Conservation (phyloP, 2,888 invertebrate species). For the Empis stercorea region DNA sequence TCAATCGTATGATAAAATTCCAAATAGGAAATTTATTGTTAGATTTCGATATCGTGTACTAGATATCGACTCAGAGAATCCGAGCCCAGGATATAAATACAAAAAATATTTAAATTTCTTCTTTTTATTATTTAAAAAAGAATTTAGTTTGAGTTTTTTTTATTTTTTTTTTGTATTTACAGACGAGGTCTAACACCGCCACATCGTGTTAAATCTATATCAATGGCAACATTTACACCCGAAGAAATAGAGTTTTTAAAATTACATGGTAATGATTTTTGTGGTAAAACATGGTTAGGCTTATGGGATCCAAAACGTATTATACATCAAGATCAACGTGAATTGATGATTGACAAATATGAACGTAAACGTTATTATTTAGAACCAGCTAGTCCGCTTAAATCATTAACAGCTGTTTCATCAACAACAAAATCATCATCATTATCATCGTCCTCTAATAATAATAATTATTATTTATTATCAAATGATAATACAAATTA, state of each 20-base stretch:
- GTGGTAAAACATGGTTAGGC: slow-evolving; percentile 86
- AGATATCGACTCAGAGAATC: no score
- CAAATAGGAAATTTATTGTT: no score
- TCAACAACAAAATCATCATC: slow-evolving; percentile 21
- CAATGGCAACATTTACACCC: slow-evolving; percentile 92
- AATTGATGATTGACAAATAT: slow-evolving; percentile 90
- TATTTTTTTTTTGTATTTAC: slow-evolving; percentile 37
- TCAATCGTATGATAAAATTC: no score
- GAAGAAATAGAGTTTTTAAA: slow-evolving; percentile 90
- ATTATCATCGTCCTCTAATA: slow-evolving; percentile 10
- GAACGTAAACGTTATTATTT: slow-evolving; percentile 63
- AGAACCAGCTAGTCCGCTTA: slow-evolving; percentile 37
- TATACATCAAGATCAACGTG: slow-evolving; percentile 82
- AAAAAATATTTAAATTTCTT: no score
- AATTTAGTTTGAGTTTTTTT: not conserved
- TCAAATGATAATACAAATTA: slow-evolving; percentile 6
- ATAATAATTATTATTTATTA: slow-evolving; percentile 11
- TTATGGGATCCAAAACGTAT: slow-evolving; percentile 70
- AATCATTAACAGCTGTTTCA: slow-evolving; percentile 31
- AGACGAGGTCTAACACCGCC: slow-evolving; percentile 96
- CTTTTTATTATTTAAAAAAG: not conserved
- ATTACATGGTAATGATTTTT: slow-evolving; percentile 85
- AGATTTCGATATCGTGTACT: no score
- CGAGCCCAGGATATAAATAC: no score
- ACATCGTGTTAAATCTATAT: slow-evolving; percentile 95